phyloP scores from a whole-genome alignment of 2,888 invertebrate genomes.

The Tanytarsus gracilentus region DNA sequence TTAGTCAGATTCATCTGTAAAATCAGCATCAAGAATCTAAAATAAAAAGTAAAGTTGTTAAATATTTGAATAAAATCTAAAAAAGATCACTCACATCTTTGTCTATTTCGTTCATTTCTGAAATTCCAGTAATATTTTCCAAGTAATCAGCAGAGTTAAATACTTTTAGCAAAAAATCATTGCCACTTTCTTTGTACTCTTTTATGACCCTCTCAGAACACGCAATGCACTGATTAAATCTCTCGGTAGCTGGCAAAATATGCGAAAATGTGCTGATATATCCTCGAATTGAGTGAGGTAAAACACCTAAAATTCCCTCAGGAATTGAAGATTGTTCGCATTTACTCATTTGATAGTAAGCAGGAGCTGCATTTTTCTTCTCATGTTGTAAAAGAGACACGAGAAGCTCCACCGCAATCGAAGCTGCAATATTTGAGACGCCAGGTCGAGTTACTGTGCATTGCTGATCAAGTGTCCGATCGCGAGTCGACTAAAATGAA shows the following conservation, averaged over 20 bases:
- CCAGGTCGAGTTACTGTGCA: slow-evolving; percentile 97
- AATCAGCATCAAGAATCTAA: too few relatives aligned
- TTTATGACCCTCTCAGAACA: slow-evolving; percentile 62
- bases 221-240: slow-evolving; percentile 86
- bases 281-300: slow-evolving; percentile 91
- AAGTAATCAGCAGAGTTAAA: slow-evolving; percentile 73
- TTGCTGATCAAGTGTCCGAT: slow-evolving; percentile 93
- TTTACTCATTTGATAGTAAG: slow-evolving; percentile 46
- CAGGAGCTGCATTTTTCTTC: slow-evolving; percentile 59
- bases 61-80: too few relatives aligned
- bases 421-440: slow-evolving; percentile 80
- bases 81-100: slow-evolving; percentile 54
- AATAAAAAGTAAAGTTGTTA: too few relatives aligned
- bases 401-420: slow-evolving; percentile 83
- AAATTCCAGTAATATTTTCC: slow-evolving; percentile 77
- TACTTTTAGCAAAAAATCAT: slow-evolving; percentile 66
- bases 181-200: slow-evolving; percentile 49
- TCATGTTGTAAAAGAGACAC: slow-evolving; percentile 81
- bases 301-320: slow-evolving; percentile 64
- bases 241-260: slow-evolving; percentile 72
- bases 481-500: slow-evolving; percentile 64
- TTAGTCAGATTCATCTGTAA: too few relatives aligned
- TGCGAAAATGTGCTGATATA: slow-evolving; percentile 75
- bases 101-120: slow-evolving; percentile 51
- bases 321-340: slow-evolving; percentile 40